These are phyloP conservation scores for Cydia pomonella DNA, from an alignment of 1,140 invertebrate species.

Conservation along the genomic window DNA sequence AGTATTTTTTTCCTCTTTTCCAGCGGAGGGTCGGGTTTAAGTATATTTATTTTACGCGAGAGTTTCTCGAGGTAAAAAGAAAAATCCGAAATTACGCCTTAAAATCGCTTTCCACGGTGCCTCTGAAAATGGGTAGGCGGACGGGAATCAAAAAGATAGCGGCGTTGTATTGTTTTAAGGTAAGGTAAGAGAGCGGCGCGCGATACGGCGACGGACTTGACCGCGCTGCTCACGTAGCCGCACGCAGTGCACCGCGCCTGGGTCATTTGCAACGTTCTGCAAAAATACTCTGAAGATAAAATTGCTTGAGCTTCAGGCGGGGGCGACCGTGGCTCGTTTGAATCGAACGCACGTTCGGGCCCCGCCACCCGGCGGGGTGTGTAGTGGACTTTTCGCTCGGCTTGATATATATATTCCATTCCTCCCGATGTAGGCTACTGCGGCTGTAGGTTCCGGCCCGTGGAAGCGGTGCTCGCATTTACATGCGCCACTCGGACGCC, in stretches of 20 bases:
- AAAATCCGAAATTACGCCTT: slow-evolving; percentile 71
- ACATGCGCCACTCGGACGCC: slow-evolving; percentile 60
- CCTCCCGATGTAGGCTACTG: slow-evolving; percentile 69
- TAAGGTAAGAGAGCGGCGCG: background rate
- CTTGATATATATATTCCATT: slow-evolving; percentile 77
- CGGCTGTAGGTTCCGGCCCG: slow-evolving; percentile 58
- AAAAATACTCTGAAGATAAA: slow-evolving; percentile 59
- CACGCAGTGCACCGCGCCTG: slow-evolving; percentile 53
- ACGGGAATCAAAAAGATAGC: slow-evolving; percentile 27
- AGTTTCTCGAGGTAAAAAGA: slow-evolving; percentile 61
- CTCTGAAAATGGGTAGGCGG: slow-evolving; percentile 14
- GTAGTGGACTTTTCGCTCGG: slow-evolving; percentile 75
- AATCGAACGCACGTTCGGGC: slow-evolving; percentile 74
- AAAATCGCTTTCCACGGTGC: slow-evolving; percentile 39
- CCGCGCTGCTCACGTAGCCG: slow-evolving; percentile 53
- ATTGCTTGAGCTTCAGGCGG: slow-evolving; percentile 70
- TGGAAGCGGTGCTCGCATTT: slow-evolving; percentile 55
- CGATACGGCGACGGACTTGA: background rate
- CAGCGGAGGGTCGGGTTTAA: slow-evolving; percentile 69
- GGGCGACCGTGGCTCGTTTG: slow-evolving; percentile 68
- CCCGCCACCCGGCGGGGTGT: slow-evolving; percentile 63
- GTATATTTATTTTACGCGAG: slow-evolving; percentile 73
- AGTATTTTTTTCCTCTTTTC: slow-evolving; percentile 69
- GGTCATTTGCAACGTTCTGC: slow-evolving; percentile 56
- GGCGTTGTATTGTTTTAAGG: slow-evolving; percentile 7